phyloP scores from a whole-genome alignment of 1,140 invertebrate genomes.

The Nomia melanderi region DNA sequence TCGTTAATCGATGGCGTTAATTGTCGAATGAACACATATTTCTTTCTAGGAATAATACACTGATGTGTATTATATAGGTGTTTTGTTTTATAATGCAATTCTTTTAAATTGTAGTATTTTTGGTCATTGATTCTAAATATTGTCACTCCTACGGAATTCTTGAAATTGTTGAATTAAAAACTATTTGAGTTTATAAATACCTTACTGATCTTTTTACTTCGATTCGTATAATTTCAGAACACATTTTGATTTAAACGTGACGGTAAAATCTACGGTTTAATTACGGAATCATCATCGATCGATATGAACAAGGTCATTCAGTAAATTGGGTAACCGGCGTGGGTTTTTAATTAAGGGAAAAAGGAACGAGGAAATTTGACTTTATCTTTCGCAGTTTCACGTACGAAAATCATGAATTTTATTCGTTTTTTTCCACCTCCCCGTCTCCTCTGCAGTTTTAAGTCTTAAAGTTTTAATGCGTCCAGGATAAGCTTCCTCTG shows the following conservation, averaged over 20 bases:
- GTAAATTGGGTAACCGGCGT: neutral
- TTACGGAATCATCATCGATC: neutral
- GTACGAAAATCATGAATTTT: conserved; percentile 36
- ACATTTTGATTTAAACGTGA: neutral
- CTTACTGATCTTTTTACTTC: neutral
- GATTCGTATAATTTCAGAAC: neutral
- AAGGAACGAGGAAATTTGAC: neutral
- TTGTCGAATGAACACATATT: too few species aligned
- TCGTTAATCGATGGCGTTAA: conserved; percentile 20
- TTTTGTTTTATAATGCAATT: too few species aligned
- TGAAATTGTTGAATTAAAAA: too few species aligned
- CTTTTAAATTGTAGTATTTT: too few species aligned
- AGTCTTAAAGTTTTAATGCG: conserved; percentile 67
- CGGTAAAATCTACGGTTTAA: neutral
- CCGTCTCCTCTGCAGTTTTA: conserved; percentile 17
- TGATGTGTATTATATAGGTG: too few species aligned
- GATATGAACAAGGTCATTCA: neutral
- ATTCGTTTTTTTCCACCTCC: conserved; percentile 14
- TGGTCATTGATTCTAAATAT: too few species aligned
- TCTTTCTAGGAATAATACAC: too few species aligned
- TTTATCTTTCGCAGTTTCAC: conserved; percentile 2
- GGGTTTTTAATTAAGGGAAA: conserved; percentile 1
- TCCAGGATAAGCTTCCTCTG: conserved; percentile 58
- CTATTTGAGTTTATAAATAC: too few species aligned
- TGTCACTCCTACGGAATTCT: too few species aligned